Percentiles rank a stretch among this genome's conserved stretches.
Conservation (phyloP, 2,888 invertebrate genomes). For the Vesta saturnalis region DNA sequence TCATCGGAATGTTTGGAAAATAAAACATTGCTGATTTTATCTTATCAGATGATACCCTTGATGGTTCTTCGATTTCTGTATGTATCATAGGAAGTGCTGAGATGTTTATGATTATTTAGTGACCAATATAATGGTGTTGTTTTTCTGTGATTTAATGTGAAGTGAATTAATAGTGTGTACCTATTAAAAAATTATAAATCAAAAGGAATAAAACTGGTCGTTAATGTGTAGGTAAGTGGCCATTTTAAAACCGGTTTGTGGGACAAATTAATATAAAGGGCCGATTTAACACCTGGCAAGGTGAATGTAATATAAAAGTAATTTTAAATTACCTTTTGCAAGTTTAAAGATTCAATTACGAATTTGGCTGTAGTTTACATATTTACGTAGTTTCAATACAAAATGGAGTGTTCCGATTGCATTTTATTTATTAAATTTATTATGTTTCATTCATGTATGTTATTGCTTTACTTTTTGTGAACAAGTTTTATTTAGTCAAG, state of each 20-base stretch:
- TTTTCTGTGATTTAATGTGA: neutral
- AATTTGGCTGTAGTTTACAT: no score
- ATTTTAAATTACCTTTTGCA: no score
- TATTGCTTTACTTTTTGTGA: no score
- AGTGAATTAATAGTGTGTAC: neutral
- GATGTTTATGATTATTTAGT: neutral
- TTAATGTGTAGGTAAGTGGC: neutral
- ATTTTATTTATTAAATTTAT: no score
- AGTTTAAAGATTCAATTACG: no score
- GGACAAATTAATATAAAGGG: neutral
- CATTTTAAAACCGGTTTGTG: neutral
- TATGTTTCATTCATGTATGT: no score
- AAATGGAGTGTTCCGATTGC: no score
- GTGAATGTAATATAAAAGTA: no score
- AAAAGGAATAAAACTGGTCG: no score
- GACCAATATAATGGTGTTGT: neutral
- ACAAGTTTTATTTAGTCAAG: no score
- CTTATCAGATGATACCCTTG: slow-evolving; percentile 35
- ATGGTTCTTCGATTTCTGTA: slow-evolving; percentile 31
- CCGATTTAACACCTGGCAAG: neutral
- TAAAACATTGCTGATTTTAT: slow-evolving; percentile 41
- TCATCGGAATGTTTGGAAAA: slow-evolving; percentile 39
- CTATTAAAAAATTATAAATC: no score
- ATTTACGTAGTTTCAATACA: no score
- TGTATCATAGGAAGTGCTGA: slow-evolving; percentile 16